Evolutionary conservation across 2,113 vertebrate genomes (phyloP), one percentile per base, ranked within the genome.

Genomic region (Tenebrosternarchus preto): DNA sequence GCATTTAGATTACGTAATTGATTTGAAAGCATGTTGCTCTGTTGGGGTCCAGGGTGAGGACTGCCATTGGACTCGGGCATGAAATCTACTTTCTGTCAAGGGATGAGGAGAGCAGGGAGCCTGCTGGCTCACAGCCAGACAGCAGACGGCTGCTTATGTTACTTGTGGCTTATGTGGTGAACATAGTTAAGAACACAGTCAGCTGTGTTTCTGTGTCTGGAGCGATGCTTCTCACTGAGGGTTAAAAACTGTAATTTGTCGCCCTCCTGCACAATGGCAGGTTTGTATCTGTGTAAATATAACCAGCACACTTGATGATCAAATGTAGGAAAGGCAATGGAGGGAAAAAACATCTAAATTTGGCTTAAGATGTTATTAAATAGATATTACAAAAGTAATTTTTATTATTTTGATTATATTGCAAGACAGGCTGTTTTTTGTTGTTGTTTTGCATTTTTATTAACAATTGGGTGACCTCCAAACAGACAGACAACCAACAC

Each of bases 31-130:
- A 69, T 88, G 82, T 83, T 76, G 66, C 56, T 74, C 81, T 88
- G 73, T 75, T 70, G 74, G 70, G 84, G 85, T 78, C 78, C 80
- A 69, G 83, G 84, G 84, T 53, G 76, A 88, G 86, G 80, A 87
- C 85, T 86, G 86, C 85, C 84, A 88, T 86, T 77, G 85, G 67
- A 82, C 36, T 20, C 80, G 87, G 83, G 85, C 81, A 88, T 87
- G 87, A 88, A 89, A 89, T 86, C 79, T 86, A 84, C 86, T 91
- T 88, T 89, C 87, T 67, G 82, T 89, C 82, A 82, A 77, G 78
- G 64, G 78, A 88, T 86, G 83, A 86, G 76, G 86, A 78, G 82
- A 83, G 82, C 85, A 66, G 59, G 67, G 75, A 83, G 73, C 39
- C 80, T 20, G 12, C 73, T 77, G 84, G 80, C 87, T 85, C 82